A percentile compares a stretch with the other conserved stretches of the same genome.
These are phyloP conservation scores for Lucilia sericata DNA, from an alignment of 1,140 invertebrate genomes.

Conservation along the genomic window DNA sequence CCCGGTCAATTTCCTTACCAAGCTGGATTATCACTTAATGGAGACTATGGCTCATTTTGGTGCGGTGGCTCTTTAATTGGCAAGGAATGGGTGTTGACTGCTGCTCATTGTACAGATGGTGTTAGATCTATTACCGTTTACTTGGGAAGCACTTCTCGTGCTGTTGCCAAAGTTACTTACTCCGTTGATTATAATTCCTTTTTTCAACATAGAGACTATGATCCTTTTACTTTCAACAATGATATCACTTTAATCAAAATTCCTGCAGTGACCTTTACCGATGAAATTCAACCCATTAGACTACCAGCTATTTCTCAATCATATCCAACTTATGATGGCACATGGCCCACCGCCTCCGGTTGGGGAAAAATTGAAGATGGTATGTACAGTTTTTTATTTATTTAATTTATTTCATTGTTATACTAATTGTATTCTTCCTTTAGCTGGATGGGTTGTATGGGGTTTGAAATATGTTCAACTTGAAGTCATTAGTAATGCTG, in stretches of 20 bases:
- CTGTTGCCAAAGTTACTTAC: conserved; percentile 49
- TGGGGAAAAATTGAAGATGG: conserved; percentile 50
- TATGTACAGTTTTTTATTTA: neutral
- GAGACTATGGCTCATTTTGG: conserved; percentile 49
- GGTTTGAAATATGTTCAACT: neutral
- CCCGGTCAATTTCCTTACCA: conserved; percentile 46
- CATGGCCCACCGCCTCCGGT: conserved; percentile 53
- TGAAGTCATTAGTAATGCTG: too few relatives aligned
- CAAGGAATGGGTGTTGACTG: conserved; percentile 53
- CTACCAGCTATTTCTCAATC: conserved; percentile 51
- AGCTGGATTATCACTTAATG: neutral
- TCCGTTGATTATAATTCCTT: conserved; percentile 30
- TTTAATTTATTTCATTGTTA: neutral
- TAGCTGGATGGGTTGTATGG: neutral
- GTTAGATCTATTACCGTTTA: too few relatives aligned
- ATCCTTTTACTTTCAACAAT: conserved; percentile 50
- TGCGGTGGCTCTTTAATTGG: conserved; percentile 73
- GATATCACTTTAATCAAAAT: conserved; percentile 61
- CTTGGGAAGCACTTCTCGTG: conserved; percentile 51
- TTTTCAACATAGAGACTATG: too few relatives aligned
- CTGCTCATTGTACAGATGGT: conserved; percentile 71
- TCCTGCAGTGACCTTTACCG: conserved; percentile 39
- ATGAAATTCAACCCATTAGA: conserved; percentile 44
- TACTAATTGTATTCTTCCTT: neutral
- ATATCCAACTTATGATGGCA: conserved; percentile 56